A percentile compares a stretch with the other conserved stretches of the same genome.
These are phyloP conservation scores for Pseudomyrmex concolor DNA, from an alignment of 1,140 invertebrate genomes.

Conservation along the genomic window DNA sequence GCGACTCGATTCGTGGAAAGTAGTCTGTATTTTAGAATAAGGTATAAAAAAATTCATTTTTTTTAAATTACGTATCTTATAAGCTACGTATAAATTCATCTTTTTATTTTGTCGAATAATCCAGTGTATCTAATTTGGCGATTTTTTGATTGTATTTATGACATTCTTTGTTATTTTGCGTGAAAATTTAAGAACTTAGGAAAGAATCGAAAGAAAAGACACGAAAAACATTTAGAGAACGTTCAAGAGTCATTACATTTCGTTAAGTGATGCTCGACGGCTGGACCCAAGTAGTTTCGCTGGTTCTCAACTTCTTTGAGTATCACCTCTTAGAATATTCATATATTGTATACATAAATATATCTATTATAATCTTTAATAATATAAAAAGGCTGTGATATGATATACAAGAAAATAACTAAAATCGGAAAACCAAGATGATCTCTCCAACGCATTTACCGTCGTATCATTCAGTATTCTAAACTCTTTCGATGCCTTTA, in stretches of 20 bases:
- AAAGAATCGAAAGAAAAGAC: background rate
- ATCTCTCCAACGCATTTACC: too few relatives aligned
- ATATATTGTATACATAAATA: background rate
- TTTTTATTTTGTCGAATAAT: background rate
- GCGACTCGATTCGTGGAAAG: background rate
- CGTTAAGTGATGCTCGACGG: background rate
- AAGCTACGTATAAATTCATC: background rate
- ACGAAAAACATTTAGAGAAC: background rate
- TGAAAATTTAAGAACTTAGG: background rate
- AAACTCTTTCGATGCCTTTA: too few relatives aligned
- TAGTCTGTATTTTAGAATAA: constrained; percentile 4
- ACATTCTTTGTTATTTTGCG: background rate
- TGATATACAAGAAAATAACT: too few relatives aligned
- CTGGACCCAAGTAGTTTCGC: background rate
- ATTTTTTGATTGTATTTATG: background rate
- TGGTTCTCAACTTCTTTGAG: constrained; percentile 4
- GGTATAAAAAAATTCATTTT: background rate
- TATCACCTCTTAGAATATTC: background rate
- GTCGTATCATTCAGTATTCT: too few relatives aligned
- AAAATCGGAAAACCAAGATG: too few relatives aligned
- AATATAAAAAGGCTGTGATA: background rate
- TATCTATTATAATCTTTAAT: too few relatives aligned
- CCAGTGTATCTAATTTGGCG: background rate
- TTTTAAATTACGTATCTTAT: background rate
- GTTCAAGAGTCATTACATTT: background rate